Percentiles rank a stretch among this genome's conserved stretches.
Evolutionary conservation across 53 echinoderm and acorn worm species (phyloP).

Genomic region (Pentamera pediparva): DNA sequence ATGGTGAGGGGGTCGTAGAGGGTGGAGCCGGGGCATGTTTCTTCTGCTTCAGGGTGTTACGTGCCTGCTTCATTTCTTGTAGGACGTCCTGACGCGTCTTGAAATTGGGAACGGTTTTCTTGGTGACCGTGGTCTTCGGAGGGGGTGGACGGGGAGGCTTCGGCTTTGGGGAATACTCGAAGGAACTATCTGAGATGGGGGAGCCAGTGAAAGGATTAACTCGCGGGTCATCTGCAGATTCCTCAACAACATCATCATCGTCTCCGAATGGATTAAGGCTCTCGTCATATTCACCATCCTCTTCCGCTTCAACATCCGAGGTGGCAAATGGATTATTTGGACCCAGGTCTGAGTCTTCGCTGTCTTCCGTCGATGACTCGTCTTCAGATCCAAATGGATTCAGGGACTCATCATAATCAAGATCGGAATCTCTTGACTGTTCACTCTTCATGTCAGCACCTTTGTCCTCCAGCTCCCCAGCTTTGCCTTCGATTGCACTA

Average conservation of each 20-base stretch:
- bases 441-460: conserved; percentile 27
- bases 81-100: conserved; percentile 85
- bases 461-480: background rate
- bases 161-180: background rate
- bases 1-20: conserved; percentile 2
- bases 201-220: conserved; percentile 68
- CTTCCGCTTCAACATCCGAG: conserved; percentile 46
- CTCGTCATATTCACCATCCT: conserved; percentile 55
- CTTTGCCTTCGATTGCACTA: conserved; percentile 19
- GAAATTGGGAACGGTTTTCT: conserved; percentile 45
- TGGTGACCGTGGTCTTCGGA: conserved; percentile 36
- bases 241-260: conserved; percentile 41
- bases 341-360: conserved; percentile 27
- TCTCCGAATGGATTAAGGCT: conserved; percentile 84
- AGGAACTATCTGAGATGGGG: conserved; percentile 49
- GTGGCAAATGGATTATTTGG: conserved; percentile 72
- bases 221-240: background rate
- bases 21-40: conserved; percentile 41
- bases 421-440: conserved; percentile 28
- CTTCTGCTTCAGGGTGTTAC: conserved; percentile 73
- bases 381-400: conserved; percentile 90
- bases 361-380: conserved; percentile 15
- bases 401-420: conserved; percentile 69
- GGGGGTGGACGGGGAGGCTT: conserved; percentile 44
- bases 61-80: conserved; percentile 74